Base-by-base conservation (phyloP, 2,113 vertebrate genomes). In the Mastomys coucha region DNA sequence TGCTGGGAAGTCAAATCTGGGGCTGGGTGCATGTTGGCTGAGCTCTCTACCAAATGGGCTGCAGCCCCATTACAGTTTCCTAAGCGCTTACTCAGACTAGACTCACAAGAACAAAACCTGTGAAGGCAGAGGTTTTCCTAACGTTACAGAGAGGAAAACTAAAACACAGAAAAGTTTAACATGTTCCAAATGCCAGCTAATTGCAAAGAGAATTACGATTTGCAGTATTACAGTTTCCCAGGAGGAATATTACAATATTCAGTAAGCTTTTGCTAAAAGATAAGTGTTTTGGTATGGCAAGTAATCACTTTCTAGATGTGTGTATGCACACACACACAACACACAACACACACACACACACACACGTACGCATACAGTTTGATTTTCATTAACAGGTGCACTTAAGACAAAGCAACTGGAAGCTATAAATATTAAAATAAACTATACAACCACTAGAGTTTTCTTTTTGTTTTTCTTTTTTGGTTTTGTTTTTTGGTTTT, bases 371-470 rank as follows among this genome's bases (percentile, higher is more conserved):
- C 65, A 33, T 1, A 33, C 12, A 33, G 65, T 70, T 87, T 95
- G 63, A 96, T 94, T 96, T 95, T 82, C 56, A 94, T 10, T 95
- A 96, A 96, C 89, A 96, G 49, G 82, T 97, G 86, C 91, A 80
- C 80, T 92, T 82, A 93, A 87, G 63, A 91, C 75, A 96, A 94
- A 96, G 76, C 75, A 97, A 96, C 81, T 89, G 72, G 69, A 85
- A 70, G 76, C 73, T 92, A 87, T 91, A 96, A 96, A 95, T 95
- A 93, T 12, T 85, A 93, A 93, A 95, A 91, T 85, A 96, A 96
- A 87, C 75, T 89, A 96, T 96, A 89, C 75, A 22, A 89, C 70
- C 84, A 92, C 28, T 75, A 31, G 8, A 77, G 31, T 36, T 70
- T n/a, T 70, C 36, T 16, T 19, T 70, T 70, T 60, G 4, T 22